Base-by-base conservation (phyloP, 2,797 vertebrate species). In the Heteromormyrus szaboi region DNA sequence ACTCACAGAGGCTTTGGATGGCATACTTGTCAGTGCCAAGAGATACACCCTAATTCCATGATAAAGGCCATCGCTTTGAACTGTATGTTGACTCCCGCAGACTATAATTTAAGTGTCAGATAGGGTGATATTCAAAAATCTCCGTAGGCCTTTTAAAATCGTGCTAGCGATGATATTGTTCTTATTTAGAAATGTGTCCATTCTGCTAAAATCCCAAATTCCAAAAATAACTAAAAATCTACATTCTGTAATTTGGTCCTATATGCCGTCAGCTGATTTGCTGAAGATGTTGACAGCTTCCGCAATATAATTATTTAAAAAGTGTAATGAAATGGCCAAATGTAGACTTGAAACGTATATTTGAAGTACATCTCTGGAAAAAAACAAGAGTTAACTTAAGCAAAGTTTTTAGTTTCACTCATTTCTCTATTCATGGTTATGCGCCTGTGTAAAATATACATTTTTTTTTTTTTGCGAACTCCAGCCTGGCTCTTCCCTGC, bases 21-120 rank as follows among this genome's bases (percentile, higher is more conserved):
- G 33, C 29, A 76, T 17, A 19, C 14, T 41, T 41, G 68, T 76
- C 17, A 2, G 33, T 44, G 33, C 33, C 37, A 76, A 92, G 91
- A 86, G 79, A 89, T 92, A 94, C 94, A 93, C 93, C 94, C 92
- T 90, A 62, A 92, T 89, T 85, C 92, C 89, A 22, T 8, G 89
- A 86, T 88, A 90, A 90, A 93, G 92, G 90, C 88, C 94, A 93
- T 92, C 44, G 89, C 90, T 56, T 72, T 72, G 25, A 33, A 33
- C 29, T 72, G 65, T 72, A 33, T 11, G 9, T 72, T 33, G 65
- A 33, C 65, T 72, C 25, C 56, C 7, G n/a, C 62, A 68, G 62
- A 68, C 9, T 41, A 17, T 76, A 19, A 76, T 76, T 76, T 41
- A 37, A 37, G 68, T 44, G 37, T 44, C 33, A 6, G 68, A 4